Evolutionary conservation across 2,888 invertebrate genomes (phyloP).

Genomic region (Gortyna flavago): DNA sequence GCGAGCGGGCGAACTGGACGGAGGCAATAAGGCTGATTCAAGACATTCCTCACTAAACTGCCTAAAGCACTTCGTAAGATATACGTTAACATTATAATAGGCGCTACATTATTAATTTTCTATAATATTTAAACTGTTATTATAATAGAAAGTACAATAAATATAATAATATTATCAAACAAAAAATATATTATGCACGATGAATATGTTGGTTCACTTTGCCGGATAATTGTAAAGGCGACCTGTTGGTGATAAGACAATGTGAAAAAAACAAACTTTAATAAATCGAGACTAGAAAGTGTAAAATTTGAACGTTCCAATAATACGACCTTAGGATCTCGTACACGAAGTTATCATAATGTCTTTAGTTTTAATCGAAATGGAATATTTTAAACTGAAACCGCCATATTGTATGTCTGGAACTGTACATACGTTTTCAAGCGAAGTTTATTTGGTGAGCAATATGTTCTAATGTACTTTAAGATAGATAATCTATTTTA

Average conservation of each 20-base stretch:
- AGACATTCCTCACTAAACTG: slow-evolving; percentile 61
- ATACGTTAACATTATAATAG: slow-evolving; percentile 59
- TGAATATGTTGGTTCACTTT: slow-evolving; percentile 53
- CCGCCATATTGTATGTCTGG: no score
- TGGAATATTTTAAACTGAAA: neutral
- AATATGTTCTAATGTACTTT: neutral
- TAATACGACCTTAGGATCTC: slow-evolving; percentile 75
- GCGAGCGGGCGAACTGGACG: slow-evolving; percentile 74
- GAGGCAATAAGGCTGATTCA: slow-evolving; percentile 82
- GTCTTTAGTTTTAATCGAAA: neutral
- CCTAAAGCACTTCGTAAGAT: slow-evolving; percentile 62
- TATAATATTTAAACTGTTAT: slow-evolving; percentile 58
- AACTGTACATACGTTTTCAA: neutral
- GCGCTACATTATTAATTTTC: slow-evolving; percentile 58
- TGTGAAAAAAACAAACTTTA: slow-evolving; percentile 76
- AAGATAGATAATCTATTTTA: neutral
- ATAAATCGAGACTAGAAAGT: slow-evolving; percentile 88
- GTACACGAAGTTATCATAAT: neutral
- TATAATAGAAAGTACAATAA: slow-evolving; percentile 61
- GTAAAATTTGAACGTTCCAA: slow-evolving; percentile 78
- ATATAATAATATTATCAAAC: slow-evolving; percentile 47
- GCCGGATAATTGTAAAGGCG: slow-evolving; percentile 53
- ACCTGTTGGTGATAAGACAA: slow-evolving; percentile 68
- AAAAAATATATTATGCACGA: slow-evolving; percentile 50
- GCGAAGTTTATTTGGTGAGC: neutral